Evolutionary conservation across 2,797 vertebrate genomes (phyloP).

Genomic region (Tachyglossus aculeatus): DNA sequence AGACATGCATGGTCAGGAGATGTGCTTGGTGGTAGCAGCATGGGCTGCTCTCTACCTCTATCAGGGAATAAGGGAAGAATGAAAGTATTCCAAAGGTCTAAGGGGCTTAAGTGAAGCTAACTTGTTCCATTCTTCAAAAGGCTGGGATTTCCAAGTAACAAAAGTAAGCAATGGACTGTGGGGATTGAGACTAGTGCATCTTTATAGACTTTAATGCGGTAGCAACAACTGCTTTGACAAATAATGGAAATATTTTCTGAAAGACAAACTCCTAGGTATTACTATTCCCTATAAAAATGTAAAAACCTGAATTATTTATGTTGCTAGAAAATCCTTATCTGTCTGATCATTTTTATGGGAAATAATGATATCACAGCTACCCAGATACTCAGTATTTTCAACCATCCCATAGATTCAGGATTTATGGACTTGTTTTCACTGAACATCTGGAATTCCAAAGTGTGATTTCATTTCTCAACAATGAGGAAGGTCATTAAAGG

Average conservation of each 20-base stretch:
- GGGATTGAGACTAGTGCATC: no score
- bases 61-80: no score
- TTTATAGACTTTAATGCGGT: no score
- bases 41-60: no score
- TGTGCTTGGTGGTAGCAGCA: no score
- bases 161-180: background rate
- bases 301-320: background rate
- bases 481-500: background rate
- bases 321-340: background rate
- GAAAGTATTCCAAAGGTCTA: background rate
- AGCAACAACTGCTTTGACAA: no score
- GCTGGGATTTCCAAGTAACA: background rate
- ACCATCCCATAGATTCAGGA: background rate
- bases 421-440: background rate
- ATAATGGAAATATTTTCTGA: no score
- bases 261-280: background rate
- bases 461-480: background rate
- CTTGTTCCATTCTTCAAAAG: background rate
- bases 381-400: background rate
- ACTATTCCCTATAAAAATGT: slow-evolving; percentile 3
- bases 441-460: background rate
- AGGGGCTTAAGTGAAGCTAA: background rate
- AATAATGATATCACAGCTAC: background rate
- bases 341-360: background rate
- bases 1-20: no score